phyloP scores from a whole-genome alignment of 2,888 invertebrate species.

The Lamellibrachia satsuma region DNA sequence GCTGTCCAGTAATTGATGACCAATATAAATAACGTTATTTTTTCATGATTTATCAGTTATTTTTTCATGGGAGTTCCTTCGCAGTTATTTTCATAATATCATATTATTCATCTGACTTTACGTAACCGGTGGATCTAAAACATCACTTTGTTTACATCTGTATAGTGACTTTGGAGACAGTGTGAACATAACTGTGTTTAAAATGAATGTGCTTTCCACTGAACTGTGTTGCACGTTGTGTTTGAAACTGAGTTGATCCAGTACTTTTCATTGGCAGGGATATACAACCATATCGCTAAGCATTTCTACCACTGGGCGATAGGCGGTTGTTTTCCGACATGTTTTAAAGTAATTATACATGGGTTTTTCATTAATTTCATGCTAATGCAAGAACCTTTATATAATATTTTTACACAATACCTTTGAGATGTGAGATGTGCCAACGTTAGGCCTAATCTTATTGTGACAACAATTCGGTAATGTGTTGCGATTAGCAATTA shows the following conservation, averaged over 20 bases:
- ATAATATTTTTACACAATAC: too few species aligned
- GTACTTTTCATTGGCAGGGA: too few species aligned
- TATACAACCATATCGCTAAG: too few species aligned
- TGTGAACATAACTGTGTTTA: not conserved
- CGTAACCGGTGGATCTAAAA: not conserved
- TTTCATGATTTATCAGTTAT: too few species aligned
- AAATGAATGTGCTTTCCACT: not conserved
- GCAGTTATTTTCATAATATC: not conserved
- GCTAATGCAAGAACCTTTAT: too few species aligned
- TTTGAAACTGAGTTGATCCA: too few species aligned
- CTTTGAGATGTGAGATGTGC: not conserved
- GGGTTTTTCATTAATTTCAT: too few species aligned
- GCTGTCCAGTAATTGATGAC: not conserved
- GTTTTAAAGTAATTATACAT: too few species aligned
- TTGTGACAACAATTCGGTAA: not conserved
- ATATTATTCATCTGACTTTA: not conserved
- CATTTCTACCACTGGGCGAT: too few species aligned
- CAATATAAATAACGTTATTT: not conserved
- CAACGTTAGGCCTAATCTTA: not conserved
- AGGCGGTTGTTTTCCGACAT: too few species aligned
- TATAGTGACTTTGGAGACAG: not conserved
- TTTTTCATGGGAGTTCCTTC: not conserved
- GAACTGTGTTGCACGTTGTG: not conserved
- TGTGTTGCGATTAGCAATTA: not conserved
- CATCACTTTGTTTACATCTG: not conserved